Conservation (phyloP, 2,113 vertebrate genomes). For the Manacus vitellinus region DNA sequence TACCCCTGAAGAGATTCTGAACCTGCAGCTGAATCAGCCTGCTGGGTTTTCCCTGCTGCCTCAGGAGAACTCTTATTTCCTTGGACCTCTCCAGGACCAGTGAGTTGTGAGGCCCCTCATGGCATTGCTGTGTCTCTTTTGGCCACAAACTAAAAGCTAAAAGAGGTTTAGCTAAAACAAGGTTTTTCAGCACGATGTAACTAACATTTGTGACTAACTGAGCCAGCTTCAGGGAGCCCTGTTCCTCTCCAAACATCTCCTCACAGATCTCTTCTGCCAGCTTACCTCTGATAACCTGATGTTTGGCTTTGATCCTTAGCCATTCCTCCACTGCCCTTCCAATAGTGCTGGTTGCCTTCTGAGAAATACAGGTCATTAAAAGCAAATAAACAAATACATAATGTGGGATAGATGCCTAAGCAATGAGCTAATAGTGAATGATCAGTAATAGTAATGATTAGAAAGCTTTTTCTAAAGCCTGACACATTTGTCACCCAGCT, state of each 20-base stretch:
- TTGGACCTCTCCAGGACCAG: not conserved
- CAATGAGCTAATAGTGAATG: not conserved
- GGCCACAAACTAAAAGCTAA: not conserved
- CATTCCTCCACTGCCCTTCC: not conserved
- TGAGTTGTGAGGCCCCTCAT: accelerated
- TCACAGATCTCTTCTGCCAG: not conserved
- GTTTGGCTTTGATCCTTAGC: not conserved
- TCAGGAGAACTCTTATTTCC: not conserved
- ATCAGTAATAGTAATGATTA: not conserved
- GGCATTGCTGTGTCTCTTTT: not conserved
- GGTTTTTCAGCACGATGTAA: not conserved
- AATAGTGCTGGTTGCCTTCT: not conserved
- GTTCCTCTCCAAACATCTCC: not conserved
- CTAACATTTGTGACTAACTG: not conserved
- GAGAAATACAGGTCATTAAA: not conserved
- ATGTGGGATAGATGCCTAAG: not conserved
- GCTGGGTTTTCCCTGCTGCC: not conserved
- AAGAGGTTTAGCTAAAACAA: not conserved
- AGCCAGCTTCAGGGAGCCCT: not conserved
- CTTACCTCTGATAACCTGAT: not conserved
- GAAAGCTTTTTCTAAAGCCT: not conserved
- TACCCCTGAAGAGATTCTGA: not conserved
- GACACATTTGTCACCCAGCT: not conserved
- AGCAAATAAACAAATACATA: not conserved
- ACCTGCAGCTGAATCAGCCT: not conserved